Base-by-base conservation (phyloP, 23 tunicate genomes). In the Styela plicata region DNA sequence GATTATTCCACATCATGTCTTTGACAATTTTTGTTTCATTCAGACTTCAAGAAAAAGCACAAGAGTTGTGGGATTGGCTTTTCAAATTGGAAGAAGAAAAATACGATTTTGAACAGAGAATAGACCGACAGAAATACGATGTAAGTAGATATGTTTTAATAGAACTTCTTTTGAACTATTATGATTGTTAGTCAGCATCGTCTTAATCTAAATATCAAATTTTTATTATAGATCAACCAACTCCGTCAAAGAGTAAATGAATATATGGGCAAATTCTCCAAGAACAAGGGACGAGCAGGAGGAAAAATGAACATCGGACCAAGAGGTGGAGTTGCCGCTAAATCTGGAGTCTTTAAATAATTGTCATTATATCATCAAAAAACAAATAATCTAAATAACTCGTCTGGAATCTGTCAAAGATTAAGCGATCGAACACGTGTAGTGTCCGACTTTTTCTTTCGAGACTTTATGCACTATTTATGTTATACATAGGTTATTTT, bases 211-310 rank as follows among this genome's bases (percentile, higher is more conserved):
- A n/a, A n/a, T n/a, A n/a, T 44, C 7, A 44, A 44, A 44, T 44
- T 44, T 44, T 44, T 13, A 44, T 44, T 5, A 20, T 53, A 93
- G 98, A 88, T 86, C 71, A 93, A 93, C 82, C 98, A 93, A 74
- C 89, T 93, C 28, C 89, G 98, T n/a, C 98, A 93, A 63, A 80
- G 98, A 23, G 98, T 93, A 28, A 88, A 86, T 70, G 98, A 93
- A 73, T 93, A 93, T 89, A 93, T 93, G 98, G 98, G 98, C 69
- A 93, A 93, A 67, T 93, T 93, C 92, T 81, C 86, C 53, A 93
- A 93, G 66, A 79, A 86, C 82, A 93, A 93, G 75, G 69, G 97
- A 23, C 70, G 68, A 37, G 68, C 69, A 33, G 57, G 79, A 28
- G 84, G 86, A 52, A 77, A 76, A 34, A 83, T 90, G 65, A 93